Percentiles rank a stretch among this genome's conserved stretches.
phyloP scores from a whole-genome alignment of 2,797 vertebrate species.

The Xyrichtys novacula region DNA sequence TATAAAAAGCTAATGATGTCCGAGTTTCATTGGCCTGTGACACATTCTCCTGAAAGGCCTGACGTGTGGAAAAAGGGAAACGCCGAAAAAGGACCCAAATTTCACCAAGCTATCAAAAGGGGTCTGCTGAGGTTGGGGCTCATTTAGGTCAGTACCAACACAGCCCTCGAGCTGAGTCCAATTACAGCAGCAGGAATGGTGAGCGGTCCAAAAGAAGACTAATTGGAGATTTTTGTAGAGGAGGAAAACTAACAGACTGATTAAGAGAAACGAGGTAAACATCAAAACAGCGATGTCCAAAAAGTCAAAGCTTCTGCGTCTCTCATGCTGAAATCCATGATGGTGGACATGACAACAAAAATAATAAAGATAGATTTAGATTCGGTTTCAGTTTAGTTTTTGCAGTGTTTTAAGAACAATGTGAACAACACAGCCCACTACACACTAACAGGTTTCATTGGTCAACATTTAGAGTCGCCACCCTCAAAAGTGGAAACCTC shows the following conservation, averaged over 20 bases:
- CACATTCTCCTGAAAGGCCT: constrained; percentile 34
- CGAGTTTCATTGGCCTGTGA: constrained; percentile 55
- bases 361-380: background rate
- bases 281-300: constrained; percentile 17
- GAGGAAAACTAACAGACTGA: constrained; percentile 35
- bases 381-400: no score
- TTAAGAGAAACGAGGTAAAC: constrained; percentile 26
- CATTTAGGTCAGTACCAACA: constrained; percentile 61
- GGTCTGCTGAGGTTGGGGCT: constrained; percentile 51
- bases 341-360: no score
- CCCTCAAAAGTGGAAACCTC: no score
- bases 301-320: constrained; percentile 10
- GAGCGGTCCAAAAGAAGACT: constrained; percentile 40
- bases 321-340: background rate
- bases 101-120: constrained; percentile 47
- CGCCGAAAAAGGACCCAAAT: constrained; percentile 1
- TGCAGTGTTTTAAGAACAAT: no score
- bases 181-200: constrained; percentile 60
- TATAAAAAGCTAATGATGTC: constrained; percentile 68
- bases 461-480: no score
- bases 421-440: no score
- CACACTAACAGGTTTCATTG: no score
- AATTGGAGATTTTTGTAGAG: constrained; percentile 49
- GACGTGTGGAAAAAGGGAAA: constrained; percentile 33
- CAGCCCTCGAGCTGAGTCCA: constrained; percentile 54